These are phyloP conservation scores for Epistrophella euchroma DNA, from an alignment of 2,888 invertebrate species.

Conservation along the genomic window DNA sequence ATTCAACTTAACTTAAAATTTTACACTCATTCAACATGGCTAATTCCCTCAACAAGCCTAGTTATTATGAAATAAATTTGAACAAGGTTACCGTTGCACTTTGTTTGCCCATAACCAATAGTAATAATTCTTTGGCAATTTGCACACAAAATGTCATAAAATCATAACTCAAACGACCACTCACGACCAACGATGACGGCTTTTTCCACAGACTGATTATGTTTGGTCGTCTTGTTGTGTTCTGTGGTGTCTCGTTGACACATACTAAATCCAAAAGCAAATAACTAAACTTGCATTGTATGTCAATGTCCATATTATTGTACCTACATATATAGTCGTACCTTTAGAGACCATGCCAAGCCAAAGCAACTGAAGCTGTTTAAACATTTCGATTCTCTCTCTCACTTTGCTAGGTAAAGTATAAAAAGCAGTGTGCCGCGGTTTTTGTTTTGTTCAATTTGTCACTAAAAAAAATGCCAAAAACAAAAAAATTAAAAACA, in stretches of 20 bases:
- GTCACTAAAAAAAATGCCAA: slow-evolving; percentile 33
- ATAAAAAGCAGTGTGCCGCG: neutral
- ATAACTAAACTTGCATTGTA: slow-evolving; percentile 53
- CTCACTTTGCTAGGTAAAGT: neutral
- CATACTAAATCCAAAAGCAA: slow-evolving; percentile 61
- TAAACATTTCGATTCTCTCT: slow-evolving; percentile 2
- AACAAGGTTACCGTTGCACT: slow-evolving; percentile 39
- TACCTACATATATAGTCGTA: neutral
- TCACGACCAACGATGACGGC: slow-evolving; percentile 3
- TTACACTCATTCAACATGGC: slow-evolving; percentile 30
- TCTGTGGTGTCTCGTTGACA: slow-evolving; percentile 55
- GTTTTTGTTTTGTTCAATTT: slow-evolving; percentile 55
- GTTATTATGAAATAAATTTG: slow-evolving; percentile 39
- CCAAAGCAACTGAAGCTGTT: slow-evolving; percentile 34
- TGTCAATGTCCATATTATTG: slow-evolving; percentile 47
- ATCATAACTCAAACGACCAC: slow-evolving; percentile 49
- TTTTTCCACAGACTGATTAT: slow-evolving; percentile 55
- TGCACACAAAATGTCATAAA: slow-evolving; percentile 47
- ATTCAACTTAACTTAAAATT: slow-evolving; percentile 20
- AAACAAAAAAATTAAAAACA: slow-evolving; percentile 22
- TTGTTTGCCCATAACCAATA: slow-evolving; percentile 38
- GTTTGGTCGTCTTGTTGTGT: slow-evolving; percentile 23
- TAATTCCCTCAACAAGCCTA: slow-evolving; percentile 19
- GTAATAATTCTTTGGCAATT: slow-evolving; percentile 45
- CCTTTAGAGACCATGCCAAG: neutral